phyloP scores from a whole-genome alignment of 1,140 invertebrate species.

The Capitella teleta region DNA sequence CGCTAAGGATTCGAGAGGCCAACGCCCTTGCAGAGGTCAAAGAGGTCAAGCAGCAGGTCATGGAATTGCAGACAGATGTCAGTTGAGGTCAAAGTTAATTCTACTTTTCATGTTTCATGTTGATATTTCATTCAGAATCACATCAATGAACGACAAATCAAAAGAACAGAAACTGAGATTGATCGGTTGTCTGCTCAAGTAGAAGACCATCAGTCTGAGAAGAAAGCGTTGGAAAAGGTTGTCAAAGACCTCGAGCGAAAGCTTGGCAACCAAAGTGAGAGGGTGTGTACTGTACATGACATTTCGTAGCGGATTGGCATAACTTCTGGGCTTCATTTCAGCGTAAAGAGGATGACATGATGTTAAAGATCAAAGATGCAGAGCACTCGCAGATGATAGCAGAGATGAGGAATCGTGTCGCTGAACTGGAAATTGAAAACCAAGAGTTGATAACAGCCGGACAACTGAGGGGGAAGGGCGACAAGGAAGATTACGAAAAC shows the following conservation, averaged over 20 bases:
- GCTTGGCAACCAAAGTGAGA: conserved; percentile 53
- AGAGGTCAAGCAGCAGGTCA: conserved; percentile 85
- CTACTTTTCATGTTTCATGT: not conserved
- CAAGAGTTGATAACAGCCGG: conserved; percentile 9
- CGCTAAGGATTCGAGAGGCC: conserved; percentile 89
- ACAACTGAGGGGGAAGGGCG: conserved; percentile 60
- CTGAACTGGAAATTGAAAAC: conserved; percentile 61
- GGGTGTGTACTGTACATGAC: not conserved
- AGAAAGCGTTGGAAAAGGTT: conserved; percentile 63
- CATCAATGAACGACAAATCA: conserved; percentile 84
- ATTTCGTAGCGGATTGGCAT: not conserved
- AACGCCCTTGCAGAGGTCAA: conserved; percentile 86
- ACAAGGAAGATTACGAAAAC: conserved; percentile 74
- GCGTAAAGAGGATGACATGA: conserved; percentile 89
- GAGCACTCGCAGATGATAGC: conserved; percentile 86
- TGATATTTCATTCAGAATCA: conserved; percentile 58
- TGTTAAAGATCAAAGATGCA: conserved; percentile 83
- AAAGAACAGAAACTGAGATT: conserved; percentile 85
- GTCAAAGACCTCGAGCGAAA: conserved; percentile 77
- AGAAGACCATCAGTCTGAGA: conserved; percentile 57
- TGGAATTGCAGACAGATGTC: conserved; percentile 82
- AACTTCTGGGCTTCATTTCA: conserved; percentile 16
- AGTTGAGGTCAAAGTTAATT: not conserved
- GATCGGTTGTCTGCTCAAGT: conserved; percentile 66
- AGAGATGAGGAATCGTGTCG: conserved; percentile 89